Base-by-base conservation (phyloP, 2,888 invertebrate genomes). In the Scelioninae gen. 1 region DNA sequence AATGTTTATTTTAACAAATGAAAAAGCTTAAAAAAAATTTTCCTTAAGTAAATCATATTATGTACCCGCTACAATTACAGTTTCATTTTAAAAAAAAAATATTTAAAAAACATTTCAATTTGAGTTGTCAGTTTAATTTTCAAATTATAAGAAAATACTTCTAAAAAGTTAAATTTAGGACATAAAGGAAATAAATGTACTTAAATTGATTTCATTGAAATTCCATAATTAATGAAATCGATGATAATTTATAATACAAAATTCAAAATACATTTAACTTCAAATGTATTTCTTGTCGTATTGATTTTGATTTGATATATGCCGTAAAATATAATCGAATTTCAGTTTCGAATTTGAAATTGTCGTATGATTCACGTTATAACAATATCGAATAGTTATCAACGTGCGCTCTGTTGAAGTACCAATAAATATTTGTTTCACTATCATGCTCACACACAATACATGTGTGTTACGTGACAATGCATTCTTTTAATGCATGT, bases 401-500 rank as follows among this genome's bases (percentile, higher is more conserved):
- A 51, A 31, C 51, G 31, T 51, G 31, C 31, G 15, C 51, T 3
- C 51, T 51, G 51, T 51, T 51, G 51, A 51, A 31, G 51, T 56
- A 10, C 38, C 38, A 56, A 56, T 38, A 56, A 56, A 56, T 56
- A 38, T 31, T 31, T 32, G n/a, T 31, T 53, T 5, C 53, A 31
- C n/a, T 53, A 32, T 53, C 53, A 11, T 53, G 29, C 31, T 31
- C 5, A 53, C 47, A 7, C 47, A 47, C 47, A 11, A 47, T 47
- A 15, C 47, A 53, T 29, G 10, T 11, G 53, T 31, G 29, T 49
- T 43, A 43, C 43, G 11, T 43, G 43, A 43, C 43, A 43, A 43
- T n/a, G 43, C 43, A 11, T 43, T 43, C 11, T 43, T 43, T 10
- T 5, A 43, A 40, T 43, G 5, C 11, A 43, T n/a, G 5, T 43